Percentiles rank a stretch among this genome's conserved stretches.
Conservation (phyloP, 1,140 invertebrate genomes). For the Tetranychus cinnabarinus region DNA sequence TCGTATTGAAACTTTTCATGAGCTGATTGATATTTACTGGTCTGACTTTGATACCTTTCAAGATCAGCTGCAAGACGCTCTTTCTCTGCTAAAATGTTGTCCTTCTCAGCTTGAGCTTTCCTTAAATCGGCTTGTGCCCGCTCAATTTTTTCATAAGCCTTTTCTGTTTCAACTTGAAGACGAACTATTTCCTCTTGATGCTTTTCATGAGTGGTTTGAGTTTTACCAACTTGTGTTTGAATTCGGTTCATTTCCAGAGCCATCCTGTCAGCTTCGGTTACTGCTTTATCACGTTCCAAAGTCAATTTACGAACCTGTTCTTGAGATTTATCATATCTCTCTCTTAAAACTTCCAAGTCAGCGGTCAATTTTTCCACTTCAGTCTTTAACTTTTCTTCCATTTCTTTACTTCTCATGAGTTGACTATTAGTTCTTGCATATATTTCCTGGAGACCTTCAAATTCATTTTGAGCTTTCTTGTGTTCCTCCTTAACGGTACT, state of each 20-base stretch:
- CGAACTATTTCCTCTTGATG: conserved; percentile 60
- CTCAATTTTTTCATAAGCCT: conserved; percentile 69
- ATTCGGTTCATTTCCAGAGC: conserved; percentile 37
- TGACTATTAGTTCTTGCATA: conserved; percentile 61
- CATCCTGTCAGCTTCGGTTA: conserved; percentile 55
- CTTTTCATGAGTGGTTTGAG: conserved; percentile 55
- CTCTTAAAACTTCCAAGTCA: conserved; percentile 60
- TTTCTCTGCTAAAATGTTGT: conserved; percentile 38
- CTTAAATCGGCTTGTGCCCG: conserved; percentile 52
- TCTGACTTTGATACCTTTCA: conserved; percentile 47
- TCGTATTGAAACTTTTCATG: conserved; percentile 56
- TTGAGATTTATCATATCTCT: conserved; percentile 64
- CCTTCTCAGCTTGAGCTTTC: conserved; percentile 48
- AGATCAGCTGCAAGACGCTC: conserved; percentile 50
- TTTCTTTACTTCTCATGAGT: conserved; percentile 55
- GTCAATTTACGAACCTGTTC: conserved; percentile 42
- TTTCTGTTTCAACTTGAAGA: conserved; percentile 61
- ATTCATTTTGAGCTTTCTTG: conserved; percentile 57
- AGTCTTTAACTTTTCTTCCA: conserved; percentile 69
- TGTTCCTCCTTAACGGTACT: conserved; percentile 60
- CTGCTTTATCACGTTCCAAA: conserved; percentile 58
- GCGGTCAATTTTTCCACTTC: conserved; percentile 51
- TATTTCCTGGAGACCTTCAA: conserved; percentile 53
- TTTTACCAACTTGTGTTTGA: conserved; percentile 54
- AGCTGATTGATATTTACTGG: conserved; percentile 38